phyloP scores from a whole-genome alignment of 30 jellyfish, hydroid and myxozoan species.

The Phacellophora camtschatica region DNA sequence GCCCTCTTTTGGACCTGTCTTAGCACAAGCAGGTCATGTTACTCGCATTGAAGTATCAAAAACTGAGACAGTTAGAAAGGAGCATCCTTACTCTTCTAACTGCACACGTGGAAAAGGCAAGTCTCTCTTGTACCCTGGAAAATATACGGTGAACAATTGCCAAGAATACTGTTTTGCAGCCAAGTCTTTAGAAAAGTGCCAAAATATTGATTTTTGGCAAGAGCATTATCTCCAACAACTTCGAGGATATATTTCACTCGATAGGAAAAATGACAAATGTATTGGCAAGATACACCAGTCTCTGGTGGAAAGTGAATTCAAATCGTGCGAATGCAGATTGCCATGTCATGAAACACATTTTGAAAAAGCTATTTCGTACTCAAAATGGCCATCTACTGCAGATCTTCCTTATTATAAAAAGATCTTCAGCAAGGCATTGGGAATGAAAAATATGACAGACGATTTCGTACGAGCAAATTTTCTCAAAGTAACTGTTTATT shows the following conservation, averaged over 20 bases:
- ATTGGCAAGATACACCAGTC: not conserved
- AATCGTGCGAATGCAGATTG: slow-evolving; percentile 15
- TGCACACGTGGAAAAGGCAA: slow-evolving; percentile 36
- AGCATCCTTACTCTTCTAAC: slow-evolving; percentile 32
- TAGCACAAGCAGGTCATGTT: slow-evolving; percentile 17
- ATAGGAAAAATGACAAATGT: not conserved
- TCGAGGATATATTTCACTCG: not conserved
- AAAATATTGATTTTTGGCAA: not conserved
- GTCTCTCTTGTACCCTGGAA: slow-evolving; percentile 9
- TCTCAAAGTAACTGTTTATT: slow-evolving; percentile 16
- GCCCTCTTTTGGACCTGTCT: not conserved
- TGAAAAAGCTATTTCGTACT: not conserved
- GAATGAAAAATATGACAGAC: slow-evolving; percentile 12
- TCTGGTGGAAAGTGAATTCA: not conserved
- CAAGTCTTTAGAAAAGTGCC: not conserved
- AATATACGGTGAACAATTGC: slow-evolving; percentile 20
- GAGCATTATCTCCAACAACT: not conserved
- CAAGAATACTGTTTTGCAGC: slow-evolving; percentile 8
- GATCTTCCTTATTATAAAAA: slow-evolving; percentile 2
- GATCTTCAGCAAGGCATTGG: not conserved
- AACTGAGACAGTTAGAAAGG: slow-evolving; percentile 3
- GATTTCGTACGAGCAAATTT: slow-evolving; percentile 25
- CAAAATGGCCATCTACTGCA: slow-evolving; percentile 47
- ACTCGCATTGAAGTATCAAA: slow-evolving; percentile 3
- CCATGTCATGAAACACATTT: slow-evolving; percentile 31